Evolutionary conservation across 1,140 invertebrate species (phyloP).

Genomic region (Magallana gigas): DNA sequence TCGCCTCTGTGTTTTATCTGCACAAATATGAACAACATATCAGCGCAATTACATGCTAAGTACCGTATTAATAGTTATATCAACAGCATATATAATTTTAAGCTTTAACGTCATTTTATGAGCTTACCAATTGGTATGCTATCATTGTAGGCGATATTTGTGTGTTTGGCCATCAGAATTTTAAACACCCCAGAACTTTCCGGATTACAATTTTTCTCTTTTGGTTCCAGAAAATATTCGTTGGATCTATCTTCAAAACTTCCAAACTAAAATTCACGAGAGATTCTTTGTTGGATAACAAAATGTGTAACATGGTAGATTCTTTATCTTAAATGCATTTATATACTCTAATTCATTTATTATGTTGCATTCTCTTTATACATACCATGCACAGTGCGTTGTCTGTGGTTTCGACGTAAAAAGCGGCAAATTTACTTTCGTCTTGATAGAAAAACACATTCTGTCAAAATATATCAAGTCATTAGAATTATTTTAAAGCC

Average conservation of each 20-base stretch:
- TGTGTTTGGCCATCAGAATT: neutral
- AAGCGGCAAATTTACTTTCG: slow-evolving; percentile 8
- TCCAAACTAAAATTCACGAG: neutral
- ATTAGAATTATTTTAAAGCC: neutral
- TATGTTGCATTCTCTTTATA: too few relatives aligned
- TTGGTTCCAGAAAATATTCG: slow-evolving; percentile 25
- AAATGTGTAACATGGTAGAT: neutral
- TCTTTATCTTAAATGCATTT: neutral
- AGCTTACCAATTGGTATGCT: neutral
- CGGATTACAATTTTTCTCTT: neutral
- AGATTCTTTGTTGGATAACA: neutral
- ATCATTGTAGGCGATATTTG: neutral
- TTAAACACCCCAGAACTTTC: neutral
- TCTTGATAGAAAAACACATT: slow-evolving; percentile 36
- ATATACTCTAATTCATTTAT: neutral
- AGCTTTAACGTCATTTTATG: too few relatives aligned
- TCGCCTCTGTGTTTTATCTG: too few relatives aligned
- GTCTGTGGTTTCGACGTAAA: neutral
- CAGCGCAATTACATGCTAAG: too few relatives aligned
- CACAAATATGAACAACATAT: too few relatives aligned
- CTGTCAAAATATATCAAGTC: neutral
- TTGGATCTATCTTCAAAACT: slow-evolving; percentile 3
- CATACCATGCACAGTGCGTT: slow-evolving; percentile 1
- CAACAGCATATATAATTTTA: too few relatives aligned
- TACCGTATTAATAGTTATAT: too few relatives aligned